Percentiles rank a stretch among this genome's conserved stretches.
Conservation (phyloP, 1,140 invertebrate genomes). For the Drosophila fuyamai region DNA sequence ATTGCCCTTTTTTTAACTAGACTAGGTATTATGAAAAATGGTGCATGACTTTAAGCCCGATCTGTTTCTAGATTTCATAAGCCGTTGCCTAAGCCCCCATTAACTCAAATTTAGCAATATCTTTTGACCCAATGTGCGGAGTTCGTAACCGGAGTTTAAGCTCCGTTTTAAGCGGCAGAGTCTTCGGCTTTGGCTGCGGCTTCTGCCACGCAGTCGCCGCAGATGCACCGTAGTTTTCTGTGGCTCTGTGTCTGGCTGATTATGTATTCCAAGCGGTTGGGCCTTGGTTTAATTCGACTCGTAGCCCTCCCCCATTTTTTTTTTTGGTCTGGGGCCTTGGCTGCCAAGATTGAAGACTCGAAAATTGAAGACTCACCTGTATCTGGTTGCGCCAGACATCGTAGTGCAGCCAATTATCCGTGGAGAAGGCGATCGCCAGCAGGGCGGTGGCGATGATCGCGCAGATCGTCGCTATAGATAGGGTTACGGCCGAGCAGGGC, state of each 20-base stretch:
- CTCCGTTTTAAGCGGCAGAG: slow-evolving; percentile 25
- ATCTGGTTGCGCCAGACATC: slow-evolving; percentile 95
- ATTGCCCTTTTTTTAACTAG: no score
- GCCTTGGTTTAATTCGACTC: slow-evolving; percentile 8
- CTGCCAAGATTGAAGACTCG: slow-evolving; percentile 5
- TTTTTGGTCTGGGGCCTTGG: slow-evolving; percentile 16
- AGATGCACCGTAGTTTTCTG: slow-evolving; percentile 23
- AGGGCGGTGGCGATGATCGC: slow-evolving; percentile 96
- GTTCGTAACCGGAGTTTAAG: slow-evolving; percentile 11
- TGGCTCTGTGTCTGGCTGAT: slow-evolving; percentile 18
- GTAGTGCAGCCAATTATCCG: slow-evolving; percentile 97
- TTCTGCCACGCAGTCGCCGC: slow-evolving; percentile 40
- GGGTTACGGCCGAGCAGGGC: slow-evolving; percentile 97
- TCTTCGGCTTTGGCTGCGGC: slow-evolving; percentile 31
- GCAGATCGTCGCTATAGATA: slow-evolving; percentile 96
- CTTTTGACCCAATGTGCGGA: slow-evolving; percentile 26
- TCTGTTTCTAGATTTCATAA: not conserved
- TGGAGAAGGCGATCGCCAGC: slow-evolving; percentile 96
- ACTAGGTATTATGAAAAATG: no score
- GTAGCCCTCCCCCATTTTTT: slow-evolving; percentile 1
- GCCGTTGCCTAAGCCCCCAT: not conserved
- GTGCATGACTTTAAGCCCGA: not conserved
- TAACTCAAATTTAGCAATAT: not conserved
- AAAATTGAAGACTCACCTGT: slow-evolving; percentile 87
- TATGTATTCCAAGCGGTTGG: slow-evolving; percentile 23